These are phyloP conservation scores for Pseudocheirus occidentalis DNA, from an alignment of 2,797 vertebrate genomes.

Conservation along the genomic window DNA sequence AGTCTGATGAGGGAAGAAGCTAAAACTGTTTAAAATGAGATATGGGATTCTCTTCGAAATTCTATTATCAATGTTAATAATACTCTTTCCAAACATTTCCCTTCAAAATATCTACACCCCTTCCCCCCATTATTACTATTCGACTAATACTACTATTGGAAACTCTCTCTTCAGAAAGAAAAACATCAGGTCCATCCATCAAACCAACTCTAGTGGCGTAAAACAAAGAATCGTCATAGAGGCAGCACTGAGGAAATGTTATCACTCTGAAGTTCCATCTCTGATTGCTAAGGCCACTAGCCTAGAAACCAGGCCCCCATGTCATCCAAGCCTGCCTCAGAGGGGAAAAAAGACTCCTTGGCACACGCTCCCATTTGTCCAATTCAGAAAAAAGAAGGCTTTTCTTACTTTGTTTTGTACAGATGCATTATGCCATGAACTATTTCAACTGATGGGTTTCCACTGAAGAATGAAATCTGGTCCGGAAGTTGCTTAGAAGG, in stretches of 20 bases:
- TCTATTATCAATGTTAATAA: neutral
- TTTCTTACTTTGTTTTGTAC: slow-evolving; percentile 97
- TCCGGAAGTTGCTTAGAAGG: slow-evolving; percentile 97
- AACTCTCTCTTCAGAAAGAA: slow-evolving; percentile 7
- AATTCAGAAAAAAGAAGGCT: slow-evolving; percentile 46
- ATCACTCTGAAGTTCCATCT: neutral
- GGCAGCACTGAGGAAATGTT: neutral
- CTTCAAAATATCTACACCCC: neutral
- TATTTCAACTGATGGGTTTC: slow-evolving; percentile 97
- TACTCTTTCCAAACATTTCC: neutral
- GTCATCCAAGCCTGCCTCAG: neutral
- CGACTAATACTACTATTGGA: neutral
- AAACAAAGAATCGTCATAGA: slow-evolving; percentile 47
- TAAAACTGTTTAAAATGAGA: neutral
- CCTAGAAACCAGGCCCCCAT: neutral
- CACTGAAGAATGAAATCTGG: slow-evolving; percentile 98
- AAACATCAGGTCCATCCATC: slow-evolving; percentile 21
- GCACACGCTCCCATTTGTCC: neutral
- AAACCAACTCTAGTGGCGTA: slow-evolving; percentile 28
- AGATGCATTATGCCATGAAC: slow-evolving; percentile 99
- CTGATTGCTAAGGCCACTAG: slow-evolving; percentile 4
- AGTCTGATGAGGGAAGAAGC: neutral
- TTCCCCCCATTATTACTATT: too few species aligned
- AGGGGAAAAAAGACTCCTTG: slow-evolving; percentile 8
- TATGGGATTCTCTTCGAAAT: neutral